phyloP scores from a whole-genome alignment of 1,140 invertebrate species.

The Neodiprion pinetum region DNA sequence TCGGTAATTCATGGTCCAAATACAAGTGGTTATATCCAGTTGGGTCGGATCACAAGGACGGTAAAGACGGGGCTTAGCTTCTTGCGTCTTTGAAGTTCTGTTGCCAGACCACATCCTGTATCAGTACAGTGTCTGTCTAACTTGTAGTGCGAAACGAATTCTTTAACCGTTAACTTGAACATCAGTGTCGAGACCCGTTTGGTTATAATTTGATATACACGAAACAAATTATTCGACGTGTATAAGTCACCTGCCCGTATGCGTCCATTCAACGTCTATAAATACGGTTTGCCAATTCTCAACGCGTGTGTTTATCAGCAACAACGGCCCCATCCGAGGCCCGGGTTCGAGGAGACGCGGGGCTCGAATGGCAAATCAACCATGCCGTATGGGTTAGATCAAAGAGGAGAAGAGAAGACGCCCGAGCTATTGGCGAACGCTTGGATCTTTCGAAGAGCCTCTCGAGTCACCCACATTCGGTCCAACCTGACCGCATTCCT shows the following conservation, averaged over 20 bases:
- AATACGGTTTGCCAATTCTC: background rate
- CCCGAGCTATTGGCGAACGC: background rate
- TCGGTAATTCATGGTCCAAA: too few relatives aligned
- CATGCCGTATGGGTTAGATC: background rate
- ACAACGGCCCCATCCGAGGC: background rate
- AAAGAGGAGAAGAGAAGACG: background rate
- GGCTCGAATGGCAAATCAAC: background rate
- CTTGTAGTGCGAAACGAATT: background rate
- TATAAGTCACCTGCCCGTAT: background rate
- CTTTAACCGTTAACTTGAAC: background rate
- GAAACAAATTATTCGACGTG: background rate
- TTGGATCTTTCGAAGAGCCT: background rate
- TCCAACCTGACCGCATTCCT: slow-evolving; percentile 4
- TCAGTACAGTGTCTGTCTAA: too few relatives aligned
- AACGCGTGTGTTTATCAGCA: background rate
- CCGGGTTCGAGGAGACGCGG: background rate
- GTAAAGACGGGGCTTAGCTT: too few relatives aligned
- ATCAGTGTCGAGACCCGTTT: background rate
- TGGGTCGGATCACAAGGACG: too few relatives aligned
- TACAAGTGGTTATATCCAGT: too few relatives aligned
- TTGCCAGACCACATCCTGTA: too few relatives aligned
- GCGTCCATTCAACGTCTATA: background rate
- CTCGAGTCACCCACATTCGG: slow-evolving; percentile 3
- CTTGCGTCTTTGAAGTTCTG: too few relatives aligned
- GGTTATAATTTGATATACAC: background rate